Conservation (phyloP, 2,113 vertebrate genomes). For the Gadus chalcogrammus region DNA sequence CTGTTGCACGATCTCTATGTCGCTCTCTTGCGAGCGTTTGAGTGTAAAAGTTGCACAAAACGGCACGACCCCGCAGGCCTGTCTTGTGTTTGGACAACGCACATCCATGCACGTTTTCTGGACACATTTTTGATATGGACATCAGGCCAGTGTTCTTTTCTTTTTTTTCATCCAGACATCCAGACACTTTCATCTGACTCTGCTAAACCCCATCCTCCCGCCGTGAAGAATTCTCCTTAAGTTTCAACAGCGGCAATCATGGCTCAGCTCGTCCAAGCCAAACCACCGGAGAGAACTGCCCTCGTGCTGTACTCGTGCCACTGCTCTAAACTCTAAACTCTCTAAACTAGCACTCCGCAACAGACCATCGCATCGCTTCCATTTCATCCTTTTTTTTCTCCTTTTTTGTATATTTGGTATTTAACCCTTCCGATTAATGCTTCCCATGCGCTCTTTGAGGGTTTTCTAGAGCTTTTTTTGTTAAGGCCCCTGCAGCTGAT, state of each 20-base stretch:
- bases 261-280: conserved; percentile 40
- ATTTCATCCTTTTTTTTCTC: conserved; percentile 30
- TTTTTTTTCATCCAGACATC: conserved; percentile 37
- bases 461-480: conserved; percentile 25
- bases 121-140: conserved; percentile 52
- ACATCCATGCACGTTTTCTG: conserved; percentile 1
- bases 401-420: conserved; percentile 16
- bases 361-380: conserved; percentile 30
- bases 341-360: conserved; percentile 22
- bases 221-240: conserved; percentile 44
- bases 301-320: conserved; percentile 17
- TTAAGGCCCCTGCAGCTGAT: conserved; percentile 21
- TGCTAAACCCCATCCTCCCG: conserved; percentile 43
- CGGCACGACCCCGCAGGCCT: too few relatives aligned
- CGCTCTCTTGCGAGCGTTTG: too few relatives aligned
- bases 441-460: conserved; percentile 14
- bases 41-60: too few relatives aligned
- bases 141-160: conserved; percentile 11
- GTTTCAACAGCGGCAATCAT: conserved; percentile 39
- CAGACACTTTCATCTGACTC: conserved; percentile 40
- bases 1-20: too few relatives aligned
- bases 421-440: conserved; percentile 17
- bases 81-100: too few relatives aligned
- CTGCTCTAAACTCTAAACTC: conserved; percentile 24
- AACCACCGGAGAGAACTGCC: conserved; percentile 30